A percentile compares a stretch with the other conserved stretches of the same genome.
Conservation (phyloP, 2,888 invertebrate species). For the Cheilosia pagana region DNA sequence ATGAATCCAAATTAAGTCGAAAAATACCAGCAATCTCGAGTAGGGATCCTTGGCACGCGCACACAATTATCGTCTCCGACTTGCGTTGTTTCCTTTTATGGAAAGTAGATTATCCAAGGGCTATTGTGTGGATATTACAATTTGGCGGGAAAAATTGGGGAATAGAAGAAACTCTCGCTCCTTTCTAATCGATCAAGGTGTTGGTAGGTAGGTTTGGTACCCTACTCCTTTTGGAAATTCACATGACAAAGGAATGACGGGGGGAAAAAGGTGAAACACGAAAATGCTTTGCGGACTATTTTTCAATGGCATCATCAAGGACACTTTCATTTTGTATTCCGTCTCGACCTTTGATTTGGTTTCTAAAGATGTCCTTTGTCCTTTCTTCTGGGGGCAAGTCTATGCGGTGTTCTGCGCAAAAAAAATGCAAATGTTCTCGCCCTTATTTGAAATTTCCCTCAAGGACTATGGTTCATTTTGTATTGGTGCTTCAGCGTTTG, state of each 20-base stretch:
- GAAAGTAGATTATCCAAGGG: conserved; percentile 22
- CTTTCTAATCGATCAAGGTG: too few species aligned
- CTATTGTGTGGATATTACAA: neutral
- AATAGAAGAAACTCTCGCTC: too few species aligned
- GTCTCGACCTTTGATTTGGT: conserved; percentile 40
- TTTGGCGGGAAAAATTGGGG: too few species aligned
- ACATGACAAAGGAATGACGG: conserved; percentile 11
- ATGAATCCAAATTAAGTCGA: conserved; percentile 24
- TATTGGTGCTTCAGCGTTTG: conserved; percentile 39
- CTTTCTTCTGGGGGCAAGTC: conserved; percentile 34
- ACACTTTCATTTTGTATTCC: conserved; percentile 44
- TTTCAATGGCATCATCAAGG: conserved; percentile 48
- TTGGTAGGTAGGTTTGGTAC: too few species aligned
- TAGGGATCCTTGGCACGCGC: conserved; percentile 35
- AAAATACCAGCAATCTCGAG: neutral
- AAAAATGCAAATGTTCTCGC: conserved; percentile 42
- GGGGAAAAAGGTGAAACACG: neutral
- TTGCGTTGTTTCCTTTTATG: neutral
- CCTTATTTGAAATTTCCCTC: neutral
- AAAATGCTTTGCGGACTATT: neutral
- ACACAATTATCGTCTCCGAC: conserved; percentile 16
- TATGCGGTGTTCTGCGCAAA: neutral
- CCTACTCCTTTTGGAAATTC: neutral
- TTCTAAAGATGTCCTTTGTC: conserved; percentile 18
- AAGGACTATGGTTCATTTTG: conserved; percentile 18